These are phyloP conservation scores for Temnothorax rugatulus DNA, from an alignment of 2,888 invertebrate species.

Conservation along the genomic window DNA sequence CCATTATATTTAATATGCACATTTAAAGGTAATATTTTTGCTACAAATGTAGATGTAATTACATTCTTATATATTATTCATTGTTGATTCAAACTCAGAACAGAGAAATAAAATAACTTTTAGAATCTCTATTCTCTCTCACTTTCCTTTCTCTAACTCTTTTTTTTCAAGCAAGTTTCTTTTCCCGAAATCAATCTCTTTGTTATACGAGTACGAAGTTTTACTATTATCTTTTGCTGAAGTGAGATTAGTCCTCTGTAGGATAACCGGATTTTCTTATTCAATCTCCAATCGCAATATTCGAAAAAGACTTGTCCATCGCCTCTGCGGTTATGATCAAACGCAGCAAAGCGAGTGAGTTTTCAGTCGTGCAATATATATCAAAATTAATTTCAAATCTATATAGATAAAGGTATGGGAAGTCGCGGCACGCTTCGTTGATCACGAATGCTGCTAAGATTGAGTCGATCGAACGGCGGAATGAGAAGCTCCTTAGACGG, in stretches of 20 bases:
- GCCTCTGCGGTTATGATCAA: slow-evolving; percentile 34
- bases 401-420: slow-evolving; percentile 59
- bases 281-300: not conserved
- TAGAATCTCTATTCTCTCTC: not conserved
- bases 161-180: not conserved
- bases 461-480: slow-evolving; percentile 77
- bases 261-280: not conserved
- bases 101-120: not conserved
- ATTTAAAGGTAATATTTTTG: not conserved
- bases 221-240: not conserved
- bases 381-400: slow-evolving; percentile 85
- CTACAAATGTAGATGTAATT: not conserved
- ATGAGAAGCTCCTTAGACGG: slow-evolving; percentile 74
- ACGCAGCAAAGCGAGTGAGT: slow-evolving; percentile 61
- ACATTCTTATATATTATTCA: not conserved
- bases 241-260: not conserved
- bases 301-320: not conserved
- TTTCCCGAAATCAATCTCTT: not conserved
- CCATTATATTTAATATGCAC: not conserved
- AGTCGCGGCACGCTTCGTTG: slow-evolving; percentile 77
- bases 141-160: not conserved
- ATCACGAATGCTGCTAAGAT: slow-evolving; percentile 82
- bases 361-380: slow-evolving; percentile 76
- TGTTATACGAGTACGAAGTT: not conserved
- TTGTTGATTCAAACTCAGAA: not conserved